phyloP scores from a whole-genome alignment of 2,888 invertebrate genomes.

The Athalia rosae region DNA sequence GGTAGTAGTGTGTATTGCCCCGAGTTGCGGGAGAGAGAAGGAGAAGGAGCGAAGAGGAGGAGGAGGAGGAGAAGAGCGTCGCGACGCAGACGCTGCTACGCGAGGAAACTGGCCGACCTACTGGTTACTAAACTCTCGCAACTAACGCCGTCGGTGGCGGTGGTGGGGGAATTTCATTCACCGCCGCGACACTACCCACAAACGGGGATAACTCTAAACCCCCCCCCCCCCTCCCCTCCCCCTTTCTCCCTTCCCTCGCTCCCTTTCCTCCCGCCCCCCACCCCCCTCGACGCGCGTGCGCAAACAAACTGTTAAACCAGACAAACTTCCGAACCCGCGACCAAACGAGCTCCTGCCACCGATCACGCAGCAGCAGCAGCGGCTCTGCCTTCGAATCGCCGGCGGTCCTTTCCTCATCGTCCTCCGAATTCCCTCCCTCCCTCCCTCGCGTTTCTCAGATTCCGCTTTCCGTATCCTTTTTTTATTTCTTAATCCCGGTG shows the following conservation, averaged over 20 bases:
- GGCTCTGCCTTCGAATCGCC: too few relatives aligned
- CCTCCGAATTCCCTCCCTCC: too few relatives aligned
- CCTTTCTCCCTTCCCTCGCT: neutral
- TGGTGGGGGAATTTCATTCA: conserved; percentile 70
- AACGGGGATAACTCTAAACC: conserved; percentile 61
- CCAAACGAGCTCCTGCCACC: too few relatives aligned
- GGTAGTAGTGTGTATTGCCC: conserved; percentile 5
- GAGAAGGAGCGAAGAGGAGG: neutral
- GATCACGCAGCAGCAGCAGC: too few relatives aligned
- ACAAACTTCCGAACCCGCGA: too few relatives aligned
- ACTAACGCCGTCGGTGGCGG: too few relatives aligned
- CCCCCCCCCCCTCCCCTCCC: conserved; percentile 53
- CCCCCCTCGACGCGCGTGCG: conserved; percentile 43
- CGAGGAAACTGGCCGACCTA: neutral
- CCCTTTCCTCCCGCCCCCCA: conserved; percentile 1
- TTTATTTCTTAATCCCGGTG: too few relatives aligned
- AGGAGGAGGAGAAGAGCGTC: neutral
- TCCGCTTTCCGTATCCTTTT: too few relatives aligned
- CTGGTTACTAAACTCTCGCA: neutral
- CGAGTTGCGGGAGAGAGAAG: neutral
- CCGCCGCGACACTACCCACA: conserved; percentile 63
- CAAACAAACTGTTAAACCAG: neutral
- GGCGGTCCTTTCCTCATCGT: too few relatives aligned
- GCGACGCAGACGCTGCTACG: conserved; percentile 1
- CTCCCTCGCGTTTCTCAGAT: too few relatives aligned